Conservation (phyloP, 2,113 vertebrate species). For the Silurus asotus region DNA sequence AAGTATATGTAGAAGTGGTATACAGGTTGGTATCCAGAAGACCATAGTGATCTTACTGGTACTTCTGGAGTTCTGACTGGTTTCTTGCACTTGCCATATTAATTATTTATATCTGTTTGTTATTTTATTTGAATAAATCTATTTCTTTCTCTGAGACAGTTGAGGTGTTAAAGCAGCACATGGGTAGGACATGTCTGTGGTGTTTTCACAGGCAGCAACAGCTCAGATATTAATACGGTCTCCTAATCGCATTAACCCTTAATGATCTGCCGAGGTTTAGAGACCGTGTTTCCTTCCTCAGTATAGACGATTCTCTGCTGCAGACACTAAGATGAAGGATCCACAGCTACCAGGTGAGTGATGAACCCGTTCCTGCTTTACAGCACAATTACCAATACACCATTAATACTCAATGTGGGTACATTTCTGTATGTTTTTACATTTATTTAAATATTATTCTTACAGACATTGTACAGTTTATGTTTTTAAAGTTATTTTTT, state of each 20-base stretch:
- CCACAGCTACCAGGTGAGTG: slow-evolving; percentile 66
- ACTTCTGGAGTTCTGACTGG: not conserved
- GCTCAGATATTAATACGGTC: slow-evolving; percentile 60
- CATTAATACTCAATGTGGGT: not conserved
- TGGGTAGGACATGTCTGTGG: slow-evolving; percentile 33
- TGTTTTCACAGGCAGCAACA: slow-evolving; percentile 41
- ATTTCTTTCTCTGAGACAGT: not conserved
- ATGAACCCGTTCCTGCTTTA: not conserved
- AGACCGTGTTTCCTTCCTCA: slow-evolving; percentile 49
- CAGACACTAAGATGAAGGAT: slow-evolving; percentile 65
- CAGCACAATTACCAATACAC: not conserved
- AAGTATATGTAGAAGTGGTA: too few relatives aligned
- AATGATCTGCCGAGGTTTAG: slow-evolving; percentile 50
- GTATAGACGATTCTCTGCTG: slow-evolving; percentile 50
- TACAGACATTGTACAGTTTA: not conserved
- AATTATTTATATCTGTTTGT: not conserved
- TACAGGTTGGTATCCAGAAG: not conserved
- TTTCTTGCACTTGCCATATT: not conserved
- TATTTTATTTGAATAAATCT: not conserved
- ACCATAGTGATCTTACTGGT: not conserved
- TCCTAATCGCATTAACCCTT: slow-evolving; percentile 69
- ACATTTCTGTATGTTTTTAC: not conserved
- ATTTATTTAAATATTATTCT: not conserved
- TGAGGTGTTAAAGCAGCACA: not conserved
- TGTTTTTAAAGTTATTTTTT: not conserved